Base-by-base conservation (phyloP, 2,113 vertebrate genomes). In the Larimichthys polyactis region DNA sequence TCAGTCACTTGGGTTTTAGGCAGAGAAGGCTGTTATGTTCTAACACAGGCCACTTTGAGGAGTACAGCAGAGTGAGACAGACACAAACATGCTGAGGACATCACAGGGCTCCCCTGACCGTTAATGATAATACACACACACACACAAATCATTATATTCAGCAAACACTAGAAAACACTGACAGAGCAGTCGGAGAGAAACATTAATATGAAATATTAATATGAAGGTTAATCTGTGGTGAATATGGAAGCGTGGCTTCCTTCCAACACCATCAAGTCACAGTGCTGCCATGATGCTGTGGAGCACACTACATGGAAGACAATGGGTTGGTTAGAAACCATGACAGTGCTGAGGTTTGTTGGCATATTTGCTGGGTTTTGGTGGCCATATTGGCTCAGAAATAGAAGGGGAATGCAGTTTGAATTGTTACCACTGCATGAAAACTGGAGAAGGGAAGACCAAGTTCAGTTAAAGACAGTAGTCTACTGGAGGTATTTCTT, bases 31-130 rank as follows among this genome's bases (percentile, higher is more conserved):
- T 4, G 24, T 67, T n/a, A 2, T 36, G 27, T 62, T 74, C 68
- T 66, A 87, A 69, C 71, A 75, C 57, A 69, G 74, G 77, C 49
- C 76, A 79, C 76, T 71, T 84, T 62, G 0, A 68, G 62, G 75
- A 71, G 3, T 24, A 73, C 17, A 78, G 44, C 66, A 87, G 59
- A 77, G 36, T 44, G 62, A 79, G 72, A 66, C 80, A 19, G 29
- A 88, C 75, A 77, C 67, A 71, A 60, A 87, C 91, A 92, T 91
- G 91, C 86, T 84, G 62, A 84, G 2, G 69, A 70, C 29, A 55
- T 29, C 27, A 19, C 12, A 66, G 24, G 27, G 24, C 27, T 72
- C 66, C 66, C 10, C 32, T 22, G 65, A 66, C 44, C 44, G 1
- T 32, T 12, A 63, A 40, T 44, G 40, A 69, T 22, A 52, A 74